Evolutionary conservation across 2,797 vertebrate species (phyloP), one percentile per base, ranked within the genome.

Genomic region (Rousettus madagascariensis): DNA sequence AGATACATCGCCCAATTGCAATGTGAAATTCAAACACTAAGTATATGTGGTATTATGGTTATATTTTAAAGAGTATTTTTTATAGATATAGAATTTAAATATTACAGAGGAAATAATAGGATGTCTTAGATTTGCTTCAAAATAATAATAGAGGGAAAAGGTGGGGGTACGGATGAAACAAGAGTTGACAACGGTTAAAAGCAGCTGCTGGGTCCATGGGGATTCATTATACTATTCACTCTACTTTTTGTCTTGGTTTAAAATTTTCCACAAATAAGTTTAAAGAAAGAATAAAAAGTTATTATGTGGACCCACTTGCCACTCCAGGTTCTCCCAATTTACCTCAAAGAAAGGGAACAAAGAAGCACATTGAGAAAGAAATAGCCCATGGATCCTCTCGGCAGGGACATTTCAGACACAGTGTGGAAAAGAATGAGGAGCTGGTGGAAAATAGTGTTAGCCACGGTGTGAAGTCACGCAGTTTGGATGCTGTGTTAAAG

Each of bases 241-340:
- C 36, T 46, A n/a, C 26, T 61, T 86, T 61, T 61, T 68, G 26
- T 49, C 38, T 61, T 8, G n/a, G 38, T 79, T 75, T 86, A 66
- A 71, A 61, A 74, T 51, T 63, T 94, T 71, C 71, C 59, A 90
- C 59, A 95, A 86, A 16, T 86, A 51, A 65, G 22, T 72, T 77
- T 24, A 72, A 17, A 10, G 46, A 11, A 77, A 30, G 36, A 90
- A 84, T 30, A 77, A 77, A 53, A 80, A 75, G 78, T 79, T 79
- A 85, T 4, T 68, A 30, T 68, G 41, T 22, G 28, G 69, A 75
- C 46, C 72, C 3, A 90, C 61, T 92, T 65, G 63, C 66, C 55
- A 80, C 55, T 12, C 28, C 61, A 51, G 22, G 15, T n/a, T 86
- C 90, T 33, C 63, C 53, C n/a, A 53, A 49, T 53, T 38, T 68